Base-by-base conservation (phyloP, 2,113 vertebrate genomes). In the Abramis brama region DNA sequence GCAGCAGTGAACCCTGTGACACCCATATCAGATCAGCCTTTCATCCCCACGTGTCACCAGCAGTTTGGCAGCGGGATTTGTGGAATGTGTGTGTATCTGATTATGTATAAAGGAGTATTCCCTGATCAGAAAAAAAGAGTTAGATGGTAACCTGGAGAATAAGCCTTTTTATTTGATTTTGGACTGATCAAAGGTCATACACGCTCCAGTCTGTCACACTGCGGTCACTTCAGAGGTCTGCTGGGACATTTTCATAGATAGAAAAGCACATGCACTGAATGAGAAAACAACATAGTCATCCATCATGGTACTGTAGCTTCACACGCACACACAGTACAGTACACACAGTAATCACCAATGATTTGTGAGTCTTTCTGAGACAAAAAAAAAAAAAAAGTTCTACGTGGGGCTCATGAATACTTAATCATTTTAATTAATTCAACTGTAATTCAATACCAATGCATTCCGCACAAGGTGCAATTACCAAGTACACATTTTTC, bases 341-440 rank as follows among this genome's bases (percentile, higher is more conserved):
- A 43, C 36, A 43, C 57, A 79, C 33, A 62, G 78, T 43, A 43
- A 59, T 43, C 57, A 45, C 33, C 57, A 25, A 62, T 79, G 36
- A 79, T 79, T 62, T 62, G 77, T 79, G 55, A 64, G 59, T 21
- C 36, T 45, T 80, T 23, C 19, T 13, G 30, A 57, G 50, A 57
- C 50, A 12, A 55, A 43, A 52, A 27, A 79, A 50, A 60, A 5
- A 33, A 80, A 11, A 13, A 9, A n/a, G 45, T 59, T 45, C 78
- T 15, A 45, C 59, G 60, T 79, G 71, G 55, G 23, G 59, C n/a
- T 80, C 78, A 80, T 80, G 78, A 45, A 80, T 80, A 80, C 64
- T 80, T 64, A 47, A 64, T 64, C 15, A 27, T 80, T 80, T 62
- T 64, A 47, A 80, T 64, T 27, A 64, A 80, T 80, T 64, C 15